Evolutionary conservation across 1,140 invertebrate genomes (phyloP).

Genomic region (Tribolium castaneum): DNA sequence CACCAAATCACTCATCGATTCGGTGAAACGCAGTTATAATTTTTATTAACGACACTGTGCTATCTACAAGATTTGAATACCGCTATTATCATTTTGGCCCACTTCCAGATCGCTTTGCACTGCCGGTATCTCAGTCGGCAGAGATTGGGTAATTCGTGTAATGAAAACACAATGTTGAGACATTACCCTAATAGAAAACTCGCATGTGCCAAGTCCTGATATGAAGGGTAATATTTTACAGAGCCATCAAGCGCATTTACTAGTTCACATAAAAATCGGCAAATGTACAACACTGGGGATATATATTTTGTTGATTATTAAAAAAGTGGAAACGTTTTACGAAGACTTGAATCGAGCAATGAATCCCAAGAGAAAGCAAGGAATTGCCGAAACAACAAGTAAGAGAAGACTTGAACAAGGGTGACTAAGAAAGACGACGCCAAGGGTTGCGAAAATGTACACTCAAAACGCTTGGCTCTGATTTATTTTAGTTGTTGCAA

Average conservation of each 20-base stretch:
- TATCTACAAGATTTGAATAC: background rate
- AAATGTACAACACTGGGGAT: background rate
- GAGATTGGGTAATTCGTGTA: slow-evolving; percentile 16
- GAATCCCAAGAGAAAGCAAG: background rate
- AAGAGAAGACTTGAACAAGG: background rate
- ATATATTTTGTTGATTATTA: background rate
- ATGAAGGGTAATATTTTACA: slow-evolving; percentile 8
- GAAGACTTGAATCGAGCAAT: background rate
- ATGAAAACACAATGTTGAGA: slow-evolving; percentile 11
- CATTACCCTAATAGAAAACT: slow-evolving; percentile 32
- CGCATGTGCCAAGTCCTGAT: slow-evolving; percentile 21
- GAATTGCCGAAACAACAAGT: slow-evolving; percentile 3
- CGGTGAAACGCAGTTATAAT: background rate
- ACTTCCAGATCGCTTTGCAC: background rate
- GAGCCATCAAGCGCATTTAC: background rate
- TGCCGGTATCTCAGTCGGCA: background rate
- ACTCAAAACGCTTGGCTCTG: background rate
- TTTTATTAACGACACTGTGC: background rate
- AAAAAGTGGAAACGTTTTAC: background rate
- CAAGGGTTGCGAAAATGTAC: background rate
- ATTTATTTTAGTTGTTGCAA: background rate
- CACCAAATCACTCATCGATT: no score
- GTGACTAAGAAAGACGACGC: background rate
- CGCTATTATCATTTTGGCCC: background rate
- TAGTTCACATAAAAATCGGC: background rate